These are phyloP conservation scores for Dromococcyx pavoninus DNA, from an alignment of 2,797 vertebrate genomes.

Conservation along the genomic window DNA sequence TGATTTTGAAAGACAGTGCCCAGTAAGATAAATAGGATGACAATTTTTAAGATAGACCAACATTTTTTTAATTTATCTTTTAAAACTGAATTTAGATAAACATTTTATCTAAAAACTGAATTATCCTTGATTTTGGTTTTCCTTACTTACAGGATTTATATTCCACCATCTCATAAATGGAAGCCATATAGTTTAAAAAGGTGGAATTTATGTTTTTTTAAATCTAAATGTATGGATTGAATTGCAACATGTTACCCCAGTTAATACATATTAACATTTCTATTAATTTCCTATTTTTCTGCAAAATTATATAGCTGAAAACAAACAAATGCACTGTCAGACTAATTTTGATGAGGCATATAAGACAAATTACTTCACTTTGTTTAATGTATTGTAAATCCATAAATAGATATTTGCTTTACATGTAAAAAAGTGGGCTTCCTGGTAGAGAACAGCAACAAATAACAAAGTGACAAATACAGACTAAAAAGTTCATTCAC, in stretches of 20 bases:
- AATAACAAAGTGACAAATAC: neutral
- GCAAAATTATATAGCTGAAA: constrained; percentile 10
- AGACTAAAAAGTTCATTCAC: neutral
- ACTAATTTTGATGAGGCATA: constrained; percentile 7
- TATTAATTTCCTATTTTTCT: constrained; percentile 9
- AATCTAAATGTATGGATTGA: constrained; percentile 19
- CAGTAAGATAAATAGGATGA: neutral
- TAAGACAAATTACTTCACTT: neutral
- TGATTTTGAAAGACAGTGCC: neutral
- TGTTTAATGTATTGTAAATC: neutral
- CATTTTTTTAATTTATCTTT: neutral
- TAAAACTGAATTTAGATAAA: neutral
- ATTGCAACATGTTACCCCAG: neutral
- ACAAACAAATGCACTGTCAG: constrained; percentile 3
- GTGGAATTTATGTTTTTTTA: neutral
- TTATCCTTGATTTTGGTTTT: neutral
- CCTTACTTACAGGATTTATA: neutral
- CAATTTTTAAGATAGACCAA: neutral
- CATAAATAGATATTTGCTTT: neutral
- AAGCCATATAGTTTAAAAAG: neutral
- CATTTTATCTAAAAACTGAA: neutral
- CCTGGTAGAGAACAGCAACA: neutral
- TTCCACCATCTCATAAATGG: neutral
- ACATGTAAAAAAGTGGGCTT: neutral
- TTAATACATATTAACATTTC: constrained; percentile 4